A percentile compares a stretch with the other conserved stretches of the same genome.
phyloP scores from a whole-genome alignment of 2,797 vertebrate species.

The Xiphophorus birchmanni region DNA sequence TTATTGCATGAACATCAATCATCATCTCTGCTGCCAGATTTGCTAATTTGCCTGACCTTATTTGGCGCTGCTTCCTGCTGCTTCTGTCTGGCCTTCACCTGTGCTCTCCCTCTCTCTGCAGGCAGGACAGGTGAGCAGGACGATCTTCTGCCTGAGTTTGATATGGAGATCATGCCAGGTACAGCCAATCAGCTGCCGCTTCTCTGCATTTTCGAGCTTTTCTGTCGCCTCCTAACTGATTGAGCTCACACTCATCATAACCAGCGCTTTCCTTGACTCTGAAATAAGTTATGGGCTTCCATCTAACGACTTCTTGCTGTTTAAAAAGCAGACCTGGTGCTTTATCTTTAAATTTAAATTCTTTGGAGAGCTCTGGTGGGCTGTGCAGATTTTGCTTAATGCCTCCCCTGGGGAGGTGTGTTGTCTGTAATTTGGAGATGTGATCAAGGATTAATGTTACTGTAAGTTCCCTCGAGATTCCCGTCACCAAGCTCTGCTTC shows the following conservation, averaged over 20 bases:
- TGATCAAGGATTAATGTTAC: slow-evolving; percentile 47
- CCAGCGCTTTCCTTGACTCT: slow-evolving; percentile 53
- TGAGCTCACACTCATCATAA: slow-evolving; percentile 38
- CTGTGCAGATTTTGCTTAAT: slow-evolving; percentile 34
- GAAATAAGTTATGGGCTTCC: neutral
- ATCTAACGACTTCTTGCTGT: neutral
- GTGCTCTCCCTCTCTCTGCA: slow-evolving; percentile 91
- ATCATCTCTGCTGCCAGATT: slow-evolving; percentile 37
- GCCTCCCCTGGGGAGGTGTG: slow-evolving; percentile 71
- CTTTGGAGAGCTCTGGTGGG: slow-evolving; percentile 24
- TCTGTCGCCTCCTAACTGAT: slow-evolving; percentile 31
- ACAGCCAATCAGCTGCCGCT: slow-evolving; percentile 78
- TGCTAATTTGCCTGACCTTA: slow-evolving; percentile 50
- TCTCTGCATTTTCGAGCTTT: slow-evolving; percentile 54
- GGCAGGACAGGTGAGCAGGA: slow-evolving; percentile 97
- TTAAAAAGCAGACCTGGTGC: neutral
- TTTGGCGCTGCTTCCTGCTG: slow-evolving; percentile 75
- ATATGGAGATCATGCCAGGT: slow-evolving; percentile 99
- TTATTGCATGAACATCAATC: slow-evolving; percentile 53
- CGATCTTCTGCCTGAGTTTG: slow-evolving; percentile 99
- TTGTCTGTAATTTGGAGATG: slow-evolving; percentile 49
- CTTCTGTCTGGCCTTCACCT: slow-evolving; percentile 70
- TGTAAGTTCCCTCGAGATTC: slow-evolving; percentile 17
- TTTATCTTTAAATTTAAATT: slow-evolving; percentile 19
- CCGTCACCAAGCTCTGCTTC: slow-evolving; percentile 15